phyloP scores from a whole-genome alignment of 2,113 vertebrate genomes.

The Neoarius graeffei region DNA sequence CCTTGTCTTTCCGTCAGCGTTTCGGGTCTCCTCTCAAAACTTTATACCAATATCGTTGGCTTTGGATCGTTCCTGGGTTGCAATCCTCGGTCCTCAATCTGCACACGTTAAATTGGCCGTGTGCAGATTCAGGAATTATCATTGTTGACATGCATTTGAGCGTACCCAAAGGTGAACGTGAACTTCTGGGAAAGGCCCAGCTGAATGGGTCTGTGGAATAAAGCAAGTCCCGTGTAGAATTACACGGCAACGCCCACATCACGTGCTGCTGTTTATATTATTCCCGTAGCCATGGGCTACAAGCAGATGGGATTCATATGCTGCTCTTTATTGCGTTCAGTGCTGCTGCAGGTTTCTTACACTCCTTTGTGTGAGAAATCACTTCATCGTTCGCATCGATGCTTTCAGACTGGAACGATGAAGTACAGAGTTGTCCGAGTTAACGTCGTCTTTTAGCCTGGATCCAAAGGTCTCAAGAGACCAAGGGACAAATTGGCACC shows the following conservation, averaged over 20 bases:
- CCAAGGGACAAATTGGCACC: not conserved
- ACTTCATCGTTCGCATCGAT: not conserved
- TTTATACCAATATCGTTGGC: not conserved
- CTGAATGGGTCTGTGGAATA: not conserved
- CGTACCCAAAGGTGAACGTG: not conserved
- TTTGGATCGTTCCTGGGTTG: not conserved
- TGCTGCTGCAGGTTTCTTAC: constrained; percentile 20
- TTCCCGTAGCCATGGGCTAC: not conserved
- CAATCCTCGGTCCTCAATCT: not conserved
- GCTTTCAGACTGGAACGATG: not conserved
- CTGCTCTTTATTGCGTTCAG: constrained; percentile 23
- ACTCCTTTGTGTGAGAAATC: constrained; percentile 2
- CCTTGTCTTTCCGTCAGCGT: not conserved
- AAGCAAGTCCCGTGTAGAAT: not conserved
- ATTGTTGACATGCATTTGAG: not conserved
- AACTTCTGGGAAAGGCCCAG: not conserved
- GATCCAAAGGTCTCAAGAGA: not conserved
- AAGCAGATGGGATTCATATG: not conserved
- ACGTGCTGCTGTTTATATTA: not conserved
- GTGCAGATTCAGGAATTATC: not conserved
- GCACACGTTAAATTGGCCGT: not conserved
- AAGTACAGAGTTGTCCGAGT: not conserved
- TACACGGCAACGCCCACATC: not conserved
- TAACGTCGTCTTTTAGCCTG: not conserved
- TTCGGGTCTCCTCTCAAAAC: not conserved